Base-by-base conservation (phyloP, 2,113 vertebrate species). In the Galbula dea region DNA sequence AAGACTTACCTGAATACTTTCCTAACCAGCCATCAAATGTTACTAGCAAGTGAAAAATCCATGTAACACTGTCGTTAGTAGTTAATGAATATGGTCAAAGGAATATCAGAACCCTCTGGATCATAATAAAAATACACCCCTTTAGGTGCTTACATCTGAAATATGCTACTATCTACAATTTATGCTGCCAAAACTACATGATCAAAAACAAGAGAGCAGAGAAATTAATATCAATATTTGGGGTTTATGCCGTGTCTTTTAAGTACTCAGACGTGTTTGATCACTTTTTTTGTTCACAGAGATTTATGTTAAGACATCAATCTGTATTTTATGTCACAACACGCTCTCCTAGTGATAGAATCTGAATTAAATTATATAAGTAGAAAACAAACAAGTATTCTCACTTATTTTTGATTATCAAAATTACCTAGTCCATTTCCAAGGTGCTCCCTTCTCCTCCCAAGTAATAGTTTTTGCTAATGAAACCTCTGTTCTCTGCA, bases 1-100 rank as follows among this genome's bases (percentile, higher is more conserved):
- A 73, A 87, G 62, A 94, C 90, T 95, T 96, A 94, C 95, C 92
- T 93, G 90, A 85, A 65, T 17, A 43, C 19, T 54, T 69, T 51
- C 68, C 79, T 86, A 91, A 74, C 13, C 59, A 89, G 71, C 4
- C 36, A 72, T 54, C 30, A 51, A 36, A 57, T n/a, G 10, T 49
- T 83, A 78, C 22, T 12, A 72, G 49, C 8, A n/a, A 86, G 8
- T 7, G 11, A 83, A 75, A 87, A 75, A 68, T n/a, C 63, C 0
- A 5, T 54, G 6, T 71, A 81, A 72, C 36, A 23, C 39, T 39
- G 67, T 0, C 37, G 13, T n/a, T 13, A 86, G 20, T n/a, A 62
- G 45, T 86, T 80, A 62, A 71, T 24, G 4, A 59, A 75, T 21
- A 78, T 1, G 4, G 48, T 86, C 22, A 88, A 73, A 89, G 46